Evolutionary conservation across 2,888 invertebrate genomes (phyloP), one percentile per base, ranked within the genome.

Genomic region (Pristionchus mayeri): DNA sequence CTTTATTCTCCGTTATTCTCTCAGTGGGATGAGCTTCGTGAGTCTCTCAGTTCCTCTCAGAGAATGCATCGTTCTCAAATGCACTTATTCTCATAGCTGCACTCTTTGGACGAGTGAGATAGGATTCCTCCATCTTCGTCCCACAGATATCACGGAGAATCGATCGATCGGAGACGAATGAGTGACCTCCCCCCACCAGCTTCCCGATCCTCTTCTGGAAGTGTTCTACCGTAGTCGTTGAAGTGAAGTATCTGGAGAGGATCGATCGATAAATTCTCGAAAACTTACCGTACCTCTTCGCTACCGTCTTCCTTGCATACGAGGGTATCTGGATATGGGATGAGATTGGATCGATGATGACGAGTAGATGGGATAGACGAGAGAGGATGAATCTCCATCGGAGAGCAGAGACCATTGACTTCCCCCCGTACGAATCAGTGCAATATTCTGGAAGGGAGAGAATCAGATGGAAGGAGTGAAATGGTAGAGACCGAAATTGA

Each of bases 371-470:
- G 6, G 24, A 50, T 21, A 84, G 75, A 71, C 84, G 50, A 50
- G 52, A 52, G 27, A 71, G 37, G 27, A 80, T 30, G 3, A 34
- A 80, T 78, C 85, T 63, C 85, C 85, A 85, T 71, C 85, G 24
- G 16, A 85, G 71, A 44, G 85, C 63, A 4, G 78, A 79, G 13
- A 81, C 27, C 63, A 78, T 52, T 21, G 50, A 34, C 27, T 63
- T 54, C 2, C 71, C 52, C 6, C 88, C 88, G 52, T 82, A 87
- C 6, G 57, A 82, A 60, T 88, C 88, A 6, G 83, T 48, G 44
- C 86, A 87, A 37, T 86, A 86, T 18, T 88, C 88, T 88, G 76
- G 86, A 80, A 24, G 3, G 9, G n/a, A 40, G 3, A 40, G 7
- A 40, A 21, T 63, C 4, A 63, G 4, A 27, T 6, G 11, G 34